phyloP scores from a whole-genome alignment of 2,888 invertebrate species.

The Vandiemenella viatica region DNA sequence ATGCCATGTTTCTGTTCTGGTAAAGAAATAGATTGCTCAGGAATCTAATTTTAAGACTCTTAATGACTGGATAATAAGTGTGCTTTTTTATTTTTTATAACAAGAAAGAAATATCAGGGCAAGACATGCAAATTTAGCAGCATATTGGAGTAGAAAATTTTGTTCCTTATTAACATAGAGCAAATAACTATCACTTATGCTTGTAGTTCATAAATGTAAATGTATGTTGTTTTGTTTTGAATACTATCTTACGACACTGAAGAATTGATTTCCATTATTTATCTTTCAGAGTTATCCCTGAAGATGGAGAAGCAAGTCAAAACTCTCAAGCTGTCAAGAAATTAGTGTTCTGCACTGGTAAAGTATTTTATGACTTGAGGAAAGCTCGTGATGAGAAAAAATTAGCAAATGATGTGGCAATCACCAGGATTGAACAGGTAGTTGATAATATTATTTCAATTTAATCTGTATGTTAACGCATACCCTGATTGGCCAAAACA shows the following conservation, averaged over 20 bases:
- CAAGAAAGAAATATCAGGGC: too few species aligned
- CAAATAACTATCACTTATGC: background rate
- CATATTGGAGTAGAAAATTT: too few species aligned
- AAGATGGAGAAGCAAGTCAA: constrained; percentile 49
- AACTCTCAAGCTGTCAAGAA: constrained; percentile 58
- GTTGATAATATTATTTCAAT: background rate
- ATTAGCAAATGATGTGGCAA: constrained; percentile 53
- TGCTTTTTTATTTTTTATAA: too few species aligned
- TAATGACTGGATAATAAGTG: too few species aligned
- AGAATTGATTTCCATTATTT: too few species aligned
- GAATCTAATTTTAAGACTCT: too few species aligned
- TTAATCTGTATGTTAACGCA: too few species aligned
- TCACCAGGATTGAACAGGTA: constrained; percentile 52
- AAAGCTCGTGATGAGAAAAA: constrained; percentile 59
- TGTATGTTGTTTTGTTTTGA: background rate
- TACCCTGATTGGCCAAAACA: too few species aligned
- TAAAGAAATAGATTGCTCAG: too few species aligned
- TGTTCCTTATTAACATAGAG: too few species aligned
- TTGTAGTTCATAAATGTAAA: background rate
- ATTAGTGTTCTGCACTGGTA: constrained; percentile 82
- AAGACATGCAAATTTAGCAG: too few species aligned
- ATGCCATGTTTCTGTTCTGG: too few species aligned
- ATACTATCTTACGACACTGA: background rate
- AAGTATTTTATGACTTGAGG: constrained; percentile 80
- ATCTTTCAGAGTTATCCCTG: constrained; percentile 54